Evolutionary conservation across 1,140 invertebrate species (phyloP), one percentile per base, ranked within the genome.

Genomic region (Penaeus indicus): DNA sequence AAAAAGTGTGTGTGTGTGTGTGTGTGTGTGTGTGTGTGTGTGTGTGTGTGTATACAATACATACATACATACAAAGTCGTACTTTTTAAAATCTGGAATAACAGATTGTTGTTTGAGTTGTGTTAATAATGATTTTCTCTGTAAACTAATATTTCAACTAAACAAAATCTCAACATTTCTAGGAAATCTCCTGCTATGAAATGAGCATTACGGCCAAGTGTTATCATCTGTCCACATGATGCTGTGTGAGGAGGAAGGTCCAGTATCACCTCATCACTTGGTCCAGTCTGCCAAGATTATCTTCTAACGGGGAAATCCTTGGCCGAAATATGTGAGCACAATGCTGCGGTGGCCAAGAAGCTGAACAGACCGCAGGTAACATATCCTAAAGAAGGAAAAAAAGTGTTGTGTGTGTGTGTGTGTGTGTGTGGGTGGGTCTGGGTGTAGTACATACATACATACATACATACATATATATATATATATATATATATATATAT

Each of bases 251-350:
- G 38, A 91, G 92, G 54, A 92, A 85, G 81, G 85, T 72, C 78
- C 91, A 91, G 54, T 92, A 91, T 83, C 94, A 94, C 90, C 92
- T 91, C 5, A 93, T 18, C 78, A 86, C 32, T 32, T 90, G 13
- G 79, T 86, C 60, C 93, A 93, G 85, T 95, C 95, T 90, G 96
- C 96, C 0, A 93, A 93, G 90, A 94, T 88, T 98, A 98, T 92
- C 92, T 95, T 75, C 93, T 98, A 19, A 94, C 93, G 86, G 97
- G 97, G 22, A 94, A 94, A 92, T 93, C 95, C 62, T 93, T 98
- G 22, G 94, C 95, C 32, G 96, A 98, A 90, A 94, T 98, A 22
- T 98, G 97, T 92, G 96, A 97, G 91, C 96, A 97, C 91, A 99
- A 99, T 93, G 96, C 97, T 0, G 92, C 93, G 32, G 95, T 98